These are phyloP conservation scores for Tapera naevia DNA, from an alignment of 2,797 vertebrate species.

Conservation along the genomic window DNA sequence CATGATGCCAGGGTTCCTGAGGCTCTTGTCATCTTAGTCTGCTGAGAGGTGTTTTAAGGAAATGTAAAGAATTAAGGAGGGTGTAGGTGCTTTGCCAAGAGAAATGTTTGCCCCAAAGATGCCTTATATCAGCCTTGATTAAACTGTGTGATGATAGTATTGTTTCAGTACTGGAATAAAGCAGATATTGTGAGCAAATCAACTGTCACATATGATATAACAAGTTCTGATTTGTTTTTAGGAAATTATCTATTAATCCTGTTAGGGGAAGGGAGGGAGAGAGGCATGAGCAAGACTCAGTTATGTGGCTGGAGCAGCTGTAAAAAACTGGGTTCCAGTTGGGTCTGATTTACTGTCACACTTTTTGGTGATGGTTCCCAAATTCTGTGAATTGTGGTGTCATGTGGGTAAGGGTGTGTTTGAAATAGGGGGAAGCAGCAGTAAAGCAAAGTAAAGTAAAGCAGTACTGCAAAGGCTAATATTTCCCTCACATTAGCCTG, in stretches of 20 bases:
- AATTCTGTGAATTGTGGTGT: no score
- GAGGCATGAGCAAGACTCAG: neutral
- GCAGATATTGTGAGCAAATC: constrained; percentile 50
- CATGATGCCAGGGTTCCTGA: neutral
- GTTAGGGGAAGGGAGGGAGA: neutral
- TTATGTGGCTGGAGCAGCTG: no score
- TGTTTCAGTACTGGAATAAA: neutral
- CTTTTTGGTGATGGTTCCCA: no score
- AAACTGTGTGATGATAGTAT: constrained; percentile 6
- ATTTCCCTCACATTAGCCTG: no score
- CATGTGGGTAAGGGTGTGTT: no score
- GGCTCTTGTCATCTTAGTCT: no score
- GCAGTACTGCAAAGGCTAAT: no score
- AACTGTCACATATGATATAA: constrained; percentile 55
- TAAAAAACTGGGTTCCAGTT: no score
- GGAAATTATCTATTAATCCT: constrained; percentile 61
- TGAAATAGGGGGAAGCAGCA: no score
- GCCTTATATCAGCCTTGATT: neutral
- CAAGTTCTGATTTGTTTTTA: constrained; percentile 60
- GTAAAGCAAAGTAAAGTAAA: no score
- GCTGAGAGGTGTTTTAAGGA: neutral
- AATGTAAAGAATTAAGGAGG: constrained; percentile 55
- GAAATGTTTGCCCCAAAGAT: neutral
- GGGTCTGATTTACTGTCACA: neutral
- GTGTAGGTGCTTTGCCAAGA: constrained; percentile 39